Evolutionary conservation across 2,797 vertebrate species (phyloP), one percentile per base, ranked within the genome.

Genomic region (Alosa sapidissima): DNA sequence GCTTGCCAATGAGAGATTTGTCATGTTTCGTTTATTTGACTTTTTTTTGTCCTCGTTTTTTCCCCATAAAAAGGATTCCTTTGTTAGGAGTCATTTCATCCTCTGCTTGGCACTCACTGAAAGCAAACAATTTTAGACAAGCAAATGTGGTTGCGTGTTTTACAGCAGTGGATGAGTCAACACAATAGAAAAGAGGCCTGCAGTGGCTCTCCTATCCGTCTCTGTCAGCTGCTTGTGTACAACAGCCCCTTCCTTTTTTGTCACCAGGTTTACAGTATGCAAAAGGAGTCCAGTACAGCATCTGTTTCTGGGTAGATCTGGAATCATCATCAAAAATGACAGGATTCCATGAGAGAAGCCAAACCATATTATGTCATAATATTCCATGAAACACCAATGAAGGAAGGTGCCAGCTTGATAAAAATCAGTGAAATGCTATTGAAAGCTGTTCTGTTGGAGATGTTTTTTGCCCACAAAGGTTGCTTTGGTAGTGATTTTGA

Each of bases 121-220:
- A 84, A 84, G 68, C 33, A 33, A 84, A 81, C 78, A 52, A n/a
- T 84, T 81, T 84, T 54, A 84, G 78, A 78, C 28, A 78, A 41
- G 21, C 48, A 49, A 36, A 84, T 84, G 72, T 45, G 16, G 3
- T 19, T 83, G 83, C 83, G 21, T 84, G 72, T 36, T 58, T n/a
- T 55, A 55, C 83, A 84, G 68, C 65, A 84, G 11, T 47, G 72
- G 36, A 19, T 78, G 36, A 78, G 72, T 21, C 72, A 16, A 47
- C 72, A 78, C 72, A 78, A 47, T 78, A 16, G 72, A 6, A 21
- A 19, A 41, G 33, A 36, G 33, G 33, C 33, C 13, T 16, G 14
- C 68, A 60, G 58, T 60, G 58, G 58, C n/a, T 24, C 58, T 8
- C n/a, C 58, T 60, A 60, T 60, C 68, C 68, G 1, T 41, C 33